These are phyloP conservation scores for Drosophila ohnishii DNA, from an alignment of 1,140 invertebrate species.

Conservation along the genomic window DNA sequence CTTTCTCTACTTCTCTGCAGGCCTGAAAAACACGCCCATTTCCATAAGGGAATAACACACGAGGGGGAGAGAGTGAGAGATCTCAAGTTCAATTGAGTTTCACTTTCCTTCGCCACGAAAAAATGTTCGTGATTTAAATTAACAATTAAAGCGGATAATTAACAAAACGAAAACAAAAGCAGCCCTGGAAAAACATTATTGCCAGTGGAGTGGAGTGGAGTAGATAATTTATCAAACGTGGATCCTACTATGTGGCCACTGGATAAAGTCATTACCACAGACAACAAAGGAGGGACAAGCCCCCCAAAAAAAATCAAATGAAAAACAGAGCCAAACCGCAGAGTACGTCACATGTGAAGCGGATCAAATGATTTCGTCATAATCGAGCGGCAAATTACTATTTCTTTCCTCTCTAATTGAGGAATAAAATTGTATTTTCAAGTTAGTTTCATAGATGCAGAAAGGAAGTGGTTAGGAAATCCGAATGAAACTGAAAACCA, in stretches of 20 bases:
- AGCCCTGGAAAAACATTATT: constrained; percentile 49
- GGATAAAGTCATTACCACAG: constrained; percentile 71
- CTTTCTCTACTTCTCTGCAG: constrained; percentile 49
- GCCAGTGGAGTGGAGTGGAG: constrained; percentile 25
- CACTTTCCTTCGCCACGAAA: constrained; percentile 51
- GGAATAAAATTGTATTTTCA: constrained; percentile 22
- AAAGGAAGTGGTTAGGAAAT: constrained; percentile 32
- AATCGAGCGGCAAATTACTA: constrained; percentile 36
- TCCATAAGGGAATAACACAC: constrained; percentile 46
- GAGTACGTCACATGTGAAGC: constrained; percentile 37
- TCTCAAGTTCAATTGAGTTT: constrained; percentile 64
- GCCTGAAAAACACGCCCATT: constrained; percentile 47
- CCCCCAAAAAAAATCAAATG: background rate
- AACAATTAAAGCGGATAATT: constrained; percentile 75
- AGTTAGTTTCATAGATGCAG: constrained; percentile 12
- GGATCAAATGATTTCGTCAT: constrained; percentile 54
- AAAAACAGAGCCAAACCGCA: constrained; percentile 18
- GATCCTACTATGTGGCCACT: constrained; percentile 36
- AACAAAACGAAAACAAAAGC: constrained; percentile 68
- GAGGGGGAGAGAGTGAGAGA: constrained; percentile 1
- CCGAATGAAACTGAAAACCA: constrained; percentile 9
- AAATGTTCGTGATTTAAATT: constrained; percentile 63
- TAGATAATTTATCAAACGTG: constrained; percentile 45
- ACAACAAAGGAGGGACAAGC: constrained; percentile 42
- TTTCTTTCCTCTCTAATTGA: constrained; percentile 24